Evolutionary conservation across 1,140 invertebrate species (phyloP), one percentile per base, ranked within the genome.

Genomic region (Himalopsyche phryganea): DNA sequence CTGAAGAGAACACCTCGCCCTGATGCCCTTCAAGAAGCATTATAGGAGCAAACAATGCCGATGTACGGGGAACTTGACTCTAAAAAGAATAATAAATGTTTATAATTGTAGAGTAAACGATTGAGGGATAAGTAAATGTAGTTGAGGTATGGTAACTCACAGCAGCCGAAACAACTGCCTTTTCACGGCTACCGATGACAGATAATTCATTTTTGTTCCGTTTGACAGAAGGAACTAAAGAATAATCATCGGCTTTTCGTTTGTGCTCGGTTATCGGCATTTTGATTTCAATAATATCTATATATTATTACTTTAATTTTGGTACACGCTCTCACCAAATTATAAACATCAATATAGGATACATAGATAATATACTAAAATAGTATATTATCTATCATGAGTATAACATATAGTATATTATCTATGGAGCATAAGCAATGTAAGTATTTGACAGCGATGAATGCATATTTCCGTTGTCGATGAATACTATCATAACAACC

Each of bases 11-110:
- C 61, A 99, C 90, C 71, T 99, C 98, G 28, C 94, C 96, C 71
- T 95, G 89, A 74, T 99, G 97, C 0, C 98, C 98, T 71, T 96
- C 91, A 18, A 99, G 74, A 11, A 96, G 80, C 95, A 99, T 98
- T 55, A 98, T 98, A 1, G 97, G 96, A 10, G 94, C 88, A 68
- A 89, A 80, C 0, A 99, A 78, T 65, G 85, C 90, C 0, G 96
- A 98, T 9, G 94, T 96, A 62, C 96, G 77, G 28, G 87, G 84
- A 40, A 90, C 85, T 74, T 78, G 55, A 23, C 11, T 23, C 49
- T 59, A 41, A 5, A 53, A 53, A 35, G 6, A 9, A 35, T 38
- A 13, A 18, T 2, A 32, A 9, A 33, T 48, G 36, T 35, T 35
- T n/a, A n/a, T n/a, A n/a, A n/a, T n/a, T n/a, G n/a, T 35, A 6